These are phyloP conservation scores for Drosophila persimilis DNA, from an alignment of 1,140 invertebrate species.

Conservation along the genomic window DNA sequence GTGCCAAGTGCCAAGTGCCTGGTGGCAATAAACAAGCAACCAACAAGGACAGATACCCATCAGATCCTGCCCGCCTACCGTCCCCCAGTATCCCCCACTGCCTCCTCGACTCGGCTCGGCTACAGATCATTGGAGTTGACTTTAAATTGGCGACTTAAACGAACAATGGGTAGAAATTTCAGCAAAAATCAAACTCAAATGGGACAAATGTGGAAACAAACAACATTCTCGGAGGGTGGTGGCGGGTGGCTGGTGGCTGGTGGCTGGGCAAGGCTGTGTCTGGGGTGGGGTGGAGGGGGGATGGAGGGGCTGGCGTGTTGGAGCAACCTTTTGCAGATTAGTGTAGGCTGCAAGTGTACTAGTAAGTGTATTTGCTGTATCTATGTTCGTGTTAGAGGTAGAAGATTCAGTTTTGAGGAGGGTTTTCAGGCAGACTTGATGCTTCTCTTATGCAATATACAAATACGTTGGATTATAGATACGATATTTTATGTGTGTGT, in stretches of 20 bases:
- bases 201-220: constrained; percentile 44
- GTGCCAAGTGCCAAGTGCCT: constrained; percentile 43
- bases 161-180: constrained; percentile 39
- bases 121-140: constrained; percentile 56
- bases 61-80: constrained; percentile 10
- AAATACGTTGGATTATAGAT: constrained; percentile 45
- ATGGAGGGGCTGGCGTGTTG: too few species aligned
- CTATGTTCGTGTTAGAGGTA: constrained; percentile 1
- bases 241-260: background rate
- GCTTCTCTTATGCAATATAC: constrained; percentile 51
- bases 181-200: constrained; percentile 33
- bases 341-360: too few species aligned
- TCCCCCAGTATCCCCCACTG: background rate
- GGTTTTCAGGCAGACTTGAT: constrained; percentile 37
- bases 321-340: too few species aligned
- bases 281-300: background rate
- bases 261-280: background rate
- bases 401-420: too few species aligned
- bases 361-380: background rate
- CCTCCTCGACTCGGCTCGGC: background rate
- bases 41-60: constrained; percentile 50
- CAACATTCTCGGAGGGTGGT: constrained; percentile 25
- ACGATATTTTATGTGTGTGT: constrained; percentile 31
- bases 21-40: constrained; percentile 64
- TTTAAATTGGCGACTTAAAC: constrained; percentile 56